Evolutionary conservation across 2,113 vertebrate species (phyloP).

Genomic region (Prunella himalayana): DNA sequence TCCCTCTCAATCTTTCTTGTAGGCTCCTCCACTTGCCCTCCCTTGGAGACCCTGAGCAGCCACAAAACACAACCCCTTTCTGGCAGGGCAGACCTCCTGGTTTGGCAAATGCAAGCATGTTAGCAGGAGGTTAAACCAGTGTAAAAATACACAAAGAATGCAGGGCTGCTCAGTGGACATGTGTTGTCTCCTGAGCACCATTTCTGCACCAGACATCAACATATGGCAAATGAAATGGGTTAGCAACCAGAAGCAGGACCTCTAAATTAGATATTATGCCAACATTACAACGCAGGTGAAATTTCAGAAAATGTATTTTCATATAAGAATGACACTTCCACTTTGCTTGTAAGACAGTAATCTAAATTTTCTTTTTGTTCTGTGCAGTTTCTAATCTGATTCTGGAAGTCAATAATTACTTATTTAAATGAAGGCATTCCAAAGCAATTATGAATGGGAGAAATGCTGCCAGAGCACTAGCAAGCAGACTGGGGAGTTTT

Average conservation of each 20-base stretch:
- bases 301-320: neutral
- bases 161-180: neutral
- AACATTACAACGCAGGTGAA: neutral
- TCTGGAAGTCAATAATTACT: neutral
- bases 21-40: neutral
- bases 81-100: neutral
- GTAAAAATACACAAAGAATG: neutral
- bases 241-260: neutral
- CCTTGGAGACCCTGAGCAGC: neutral
- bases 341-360: neutral
- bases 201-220: neutral
- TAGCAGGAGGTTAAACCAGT: fast-evolving
- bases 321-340: neutral
- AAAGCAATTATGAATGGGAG: neutral
- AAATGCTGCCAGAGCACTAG: neutral
- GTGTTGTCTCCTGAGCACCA: neutral
- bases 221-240: neutral
- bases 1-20: neutral
- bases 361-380: neutral
- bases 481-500: neutral
- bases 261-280: neutral
- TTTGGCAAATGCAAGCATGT: neutral
- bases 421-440: neutral
- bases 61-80: fast-evolving
- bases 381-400: neutral